Percentiles rank a stretch among this genome's conserved stretches.
These are phyloP conservation scores for Sarcophaga subvicina DNA, from an alignment of 2,888 invertebrate species.

Conservation along the genomic window DNA sequence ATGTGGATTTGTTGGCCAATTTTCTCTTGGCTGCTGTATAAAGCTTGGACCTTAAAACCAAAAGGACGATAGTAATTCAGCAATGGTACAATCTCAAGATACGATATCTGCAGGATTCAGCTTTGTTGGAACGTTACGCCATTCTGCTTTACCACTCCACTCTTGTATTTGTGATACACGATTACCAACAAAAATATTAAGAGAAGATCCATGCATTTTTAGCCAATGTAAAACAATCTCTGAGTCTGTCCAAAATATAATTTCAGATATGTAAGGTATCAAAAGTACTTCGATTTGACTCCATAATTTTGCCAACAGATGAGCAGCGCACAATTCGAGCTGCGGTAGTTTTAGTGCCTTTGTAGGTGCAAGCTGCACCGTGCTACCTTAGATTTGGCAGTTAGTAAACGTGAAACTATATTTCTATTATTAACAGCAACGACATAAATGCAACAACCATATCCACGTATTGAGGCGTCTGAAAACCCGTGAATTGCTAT, in stretches of 20 bases:
- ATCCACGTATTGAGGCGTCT: constrained; percentile 54
- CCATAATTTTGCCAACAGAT: constrained; percentile 40
- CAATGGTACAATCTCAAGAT: constrained; percentile 51
- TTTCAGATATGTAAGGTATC: constrained; percentile 12
- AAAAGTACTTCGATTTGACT: constrained; percentile 36
- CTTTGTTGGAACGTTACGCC: constrained; percentile 52
- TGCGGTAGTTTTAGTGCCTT: constrained; percentile 52
- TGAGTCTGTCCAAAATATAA: constrained; percentile 47
- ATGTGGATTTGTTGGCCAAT: constrained; percentile 15
- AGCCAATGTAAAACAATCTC: constrained; percentile 52
- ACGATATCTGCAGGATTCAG: constrained; percentile 65
- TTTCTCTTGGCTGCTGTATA: neutral
- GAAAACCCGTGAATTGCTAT: neutral
- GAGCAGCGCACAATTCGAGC: constrained; percentile 61
- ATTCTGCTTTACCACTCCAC: constrained; percentile 37
- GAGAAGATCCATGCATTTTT: constrained; percentile 35
- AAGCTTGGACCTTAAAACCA: constrained; percentile 44
- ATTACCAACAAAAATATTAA: constrained; percentile 54
- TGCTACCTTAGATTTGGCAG: constrained; percentile 56
- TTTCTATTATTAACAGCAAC: constrained; percentile 42
- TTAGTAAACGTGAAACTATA: constrained; percentile 10
- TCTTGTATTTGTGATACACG: constrained; percentile 45
- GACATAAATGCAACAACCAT: constrained; percentile 60
- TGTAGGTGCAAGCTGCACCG: constrained; percentile 33
- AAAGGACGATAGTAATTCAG: constrained; percentile 34